Conservation (phyloP, 2,888 invertebrate species). For the Panzeria rudis region DNA sequence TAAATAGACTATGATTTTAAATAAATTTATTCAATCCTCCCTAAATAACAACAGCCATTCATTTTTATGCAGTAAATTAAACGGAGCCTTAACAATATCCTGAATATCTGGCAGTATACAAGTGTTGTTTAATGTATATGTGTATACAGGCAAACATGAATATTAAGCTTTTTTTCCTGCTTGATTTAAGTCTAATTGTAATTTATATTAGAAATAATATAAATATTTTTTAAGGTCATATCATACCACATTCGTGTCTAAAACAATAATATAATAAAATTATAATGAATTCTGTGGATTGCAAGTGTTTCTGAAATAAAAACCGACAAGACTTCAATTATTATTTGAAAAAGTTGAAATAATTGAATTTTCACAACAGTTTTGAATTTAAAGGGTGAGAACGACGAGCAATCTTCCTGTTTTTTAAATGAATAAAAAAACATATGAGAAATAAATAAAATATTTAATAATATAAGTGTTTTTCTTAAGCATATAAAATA, state of each 20-base stretch:
- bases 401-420: background rate
- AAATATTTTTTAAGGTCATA: background rate
- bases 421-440: background rate
- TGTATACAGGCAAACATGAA: background rate
- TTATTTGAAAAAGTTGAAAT: background rate
- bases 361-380: background rate
- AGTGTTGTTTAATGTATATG: background rate
- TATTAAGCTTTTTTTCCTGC: background rate
- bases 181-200: background rate
- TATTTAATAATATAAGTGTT: no score
- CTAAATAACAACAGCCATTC: background rate
- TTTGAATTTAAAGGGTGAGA: background rate
- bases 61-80: background rate
- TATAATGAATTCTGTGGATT: background rate
- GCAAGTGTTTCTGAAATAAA: background rate
- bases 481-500: no score
- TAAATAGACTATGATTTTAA: conserved; percentile 3
- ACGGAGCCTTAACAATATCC: background rate
- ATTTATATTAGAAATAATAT: background rate
- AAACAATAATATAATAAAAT: conserved; percentile 1
- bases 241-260: background rate
- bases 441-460: background rate
- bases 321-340: conserved; percentile 12
- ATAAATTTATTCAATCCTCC: conserved; percentile 13
- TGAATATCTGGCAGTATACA: background rate